phyloP scores from a whole-genome alignment of 2,888 invertebrate species.

The Malachius bipustulatus region DNA sequence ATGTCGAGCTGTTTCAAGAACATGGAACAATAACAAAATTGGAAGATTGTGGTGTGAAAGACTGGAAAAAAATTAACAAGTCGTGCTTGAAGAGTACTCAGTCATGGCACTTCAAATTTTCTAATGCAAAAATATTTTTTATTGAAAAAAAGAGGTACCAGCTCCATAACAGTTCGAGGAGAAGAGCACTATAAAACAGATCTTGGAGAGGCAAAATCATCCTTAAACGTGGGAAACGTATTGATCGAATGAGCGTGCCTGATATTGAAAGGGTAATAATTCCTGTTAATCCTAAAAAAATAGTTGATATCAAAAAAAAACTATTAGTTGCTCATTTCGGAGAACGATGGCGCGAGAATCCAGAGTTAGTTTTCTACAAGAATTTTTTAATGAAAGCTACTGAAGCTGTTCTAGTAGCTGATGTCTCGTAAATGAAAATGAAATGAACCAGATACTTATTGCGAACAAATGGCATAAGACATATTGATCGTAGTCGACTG shows the following conservation, averaged over 20 bases:
- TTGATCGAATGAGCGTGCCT: slow-evolving; percentile 1
- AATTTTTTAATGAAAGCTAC: not conserved
- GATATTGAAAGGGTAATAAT: not conserved
- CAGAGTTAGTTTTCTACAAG: not conserved
- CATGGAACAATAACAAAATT: slow-evolving; percentile 3
- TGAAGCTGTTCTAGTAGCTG: too few relatives aligned
- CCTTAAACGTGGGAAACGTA: slow-evolving; percentile 2
- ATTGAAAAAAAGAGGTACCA: not conserved
- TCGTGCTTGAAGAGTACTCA: not conserved
- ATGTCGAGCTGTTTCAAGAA: not conserved
- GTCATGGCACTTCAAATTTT: not conserved
- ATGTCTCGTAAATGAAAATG: too few relatives aligned
- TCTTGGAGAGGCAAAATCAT: slow-evolving; percentile 1
- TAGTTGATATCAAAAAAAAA: slow-evolving; percentile 1
- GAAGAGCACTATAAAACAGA: slow-evolving; percentile 1
- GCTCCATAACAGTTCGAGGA: not conserved
- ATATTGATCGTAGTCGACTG: too few relatives aligned
- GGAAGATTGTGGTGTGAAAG: slow-evolving; percentile 1
- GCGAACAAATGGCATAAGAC: too few relatives aligned
- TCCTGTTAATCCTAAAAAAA: not conserved
- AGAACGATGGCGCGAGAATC: slow-evolving; percentile 1
- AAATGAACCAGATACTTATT: too few relatives aligned
- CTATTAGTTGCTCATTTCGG: slow-evolving; percentile 1
- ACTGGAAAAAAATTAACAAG: not conserved
- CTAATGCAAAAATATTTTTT: not conserved